Conservation (phyloP, 2,797 vertebrate species). For the Sylvilagus floridanus region DNA sequence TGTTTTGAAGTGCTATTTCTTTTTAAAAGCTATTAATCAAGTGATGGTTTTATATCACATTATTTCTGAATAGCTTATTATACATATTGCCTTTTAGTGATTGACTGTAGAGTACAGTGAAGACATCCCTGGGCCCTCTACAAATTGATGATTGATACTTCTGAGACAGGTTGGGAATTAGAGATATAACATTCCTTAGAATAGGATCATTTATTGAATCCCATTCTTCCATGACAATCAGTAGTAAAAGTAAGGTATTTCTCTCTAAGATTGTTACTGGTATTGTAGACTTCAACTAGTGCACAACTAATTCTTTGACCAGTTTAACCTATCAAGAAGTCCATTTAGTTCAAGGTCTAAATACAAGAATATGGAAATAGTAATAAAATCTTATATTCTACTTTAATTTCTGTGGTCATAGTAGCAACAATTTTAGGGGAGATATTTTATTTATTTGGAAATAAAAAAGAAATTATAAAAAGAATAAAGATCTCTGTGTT, state of each 20-base stretch:
- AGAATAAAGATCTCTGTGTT: not conserved
- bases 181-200: not conserved
- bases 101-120: not conserved
- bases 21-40: conserved; percentile 4
- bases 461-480: conserved; percentile 17
- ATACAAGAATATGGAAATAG: conserved; percentile 25
- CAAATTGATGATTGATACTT: conserved; percentile 47
- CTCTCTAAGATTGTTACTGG: not conserved
- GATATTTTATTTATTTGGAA: conserved; percentile 32
- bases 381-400: conserved; percentile 1
- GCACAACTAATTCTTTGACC: conserved; percentile 15
- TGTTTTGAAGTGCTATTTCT: not conserved
- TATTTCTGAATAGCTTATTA: not conserved
- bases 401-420: conserved; percentile 37
- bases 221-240: not conserved
- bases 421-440: not conserved
- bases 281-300: not conserved
- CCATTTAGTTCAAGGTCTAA: not conserved
- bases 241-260: not conserved
- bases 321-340: conserved; percentile 45
- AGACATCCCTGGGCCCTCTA: not conserved
- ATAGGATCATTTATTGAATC: not conserved
- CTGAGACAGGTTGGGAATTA: conserved; percentile 6
- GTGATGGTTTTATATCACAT: not conserved
- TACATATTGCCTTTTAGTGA: not conserved